Evolutionary conservation across 30 jellyfish, hydroid and myxozoan genomes (phyloP), one percentile per base, ranked within the genome.

Genomic region (Aurelia sp.): DNA sequence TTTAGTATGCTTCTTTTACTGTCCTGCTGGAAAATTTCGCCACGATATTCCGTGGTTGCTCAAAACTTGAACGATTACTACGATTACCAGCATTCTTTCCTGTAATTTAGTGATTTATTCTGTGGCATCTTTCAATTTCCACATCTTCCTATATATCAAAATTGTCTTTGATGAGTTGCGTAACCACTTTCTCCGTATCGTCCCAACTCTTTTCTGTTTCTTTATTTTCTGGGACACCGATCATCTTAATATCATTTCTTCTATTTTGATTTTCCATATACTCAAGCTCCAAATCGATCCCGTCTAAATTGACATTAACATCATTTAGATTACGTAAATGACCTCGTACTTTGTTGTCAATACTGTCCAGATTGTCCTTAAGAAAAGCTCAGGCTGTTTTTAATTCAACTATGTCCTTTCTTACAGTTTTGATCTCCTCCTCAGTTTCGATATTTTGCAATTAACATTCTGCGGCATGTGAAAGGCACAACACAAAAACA

Each of bases 71-170:
- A n/a, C 3, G 33, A 27, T 27, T 27, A 27, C 33, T 27, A 64
- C 75, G 35, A 15, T 18, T 15, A 64, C 37, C 35, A 3, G 21
- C 37, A 64, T 31, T 15, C 21, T 64, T 64, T 64, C 37, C 37
- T 22, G 37, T 17, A 15, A 13, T 64, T 64, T 64, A 0, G 17
- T 64, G 27, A 22, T 22, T 23, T 13, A 64, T 3, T 17, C 37
- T 64, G 41, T 64, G 75, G 75, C 41, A 64, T 64, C 75, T 64
- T 31, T 15, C 75, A 64, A 64, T 64, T 64, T 22, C 75, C 75
- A 64, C 75, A 18, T 22, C 75, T 3, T 22, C 41, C 75, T 13
- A 2, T 27, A 27, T 27, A 27, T 27, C 33, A 27, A 27, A 2
- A 1, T 27, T 27, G 2, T 27, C 33, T 27, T 27, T 27, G 33